phyloP scores from a whole-genome alignment of 2,888 invertebrate species.

The Harpalus rufipes region DNA sequence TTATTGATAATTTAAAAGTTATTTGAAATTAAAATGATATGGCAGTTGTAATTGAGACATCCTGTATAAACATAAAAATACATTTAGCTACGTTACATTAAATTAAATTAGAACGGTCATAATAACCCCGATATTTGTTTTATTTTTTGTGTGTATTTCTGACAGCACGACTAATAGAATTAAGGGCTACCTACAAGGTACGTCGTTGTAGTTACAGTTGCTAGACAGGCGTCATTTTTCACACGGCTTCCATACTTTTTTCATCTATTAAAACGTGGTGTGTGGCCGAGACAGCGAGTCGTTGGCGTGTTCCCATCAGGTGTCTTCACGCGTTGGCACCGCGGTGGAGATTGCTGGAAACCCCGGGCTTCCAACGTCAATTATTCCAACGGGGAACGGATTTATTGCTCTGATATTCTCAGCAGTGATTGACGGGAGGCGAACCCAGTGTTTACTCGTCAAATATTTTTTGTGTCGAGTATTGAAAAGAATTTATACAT shows the following conservation, averaged over 20 bases:
- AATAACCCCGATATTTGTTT: conserved; percentile 51
- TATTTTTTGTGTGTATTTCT: conserved; percentile 57
- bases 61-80: conserved; percentile 40
- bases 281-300: conserved; percentile 20
- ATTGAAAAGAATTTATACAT: conserved; percentile 1
- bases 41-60: too few species aligned
- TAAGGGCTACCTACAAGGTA: conserved; percentile 55
- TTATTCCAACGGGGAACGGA: conserved; percentile 29
- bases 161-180: conserved; percentile 59
- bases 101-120: conserved; percentile 51
- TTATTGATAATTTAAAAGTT: too few species aligned
- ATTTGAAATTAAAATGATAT: too few species aligned
- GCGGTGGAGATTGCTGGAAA: conserved; percentile 23
- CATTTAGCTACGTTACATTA: conserved; percentile 26
- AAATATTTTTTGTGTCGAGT: conserved; percentile 8
- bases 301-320: conserved; percentile 35
- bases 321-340: conserved; percentile 49
- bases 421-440: conserved; percentile 19
- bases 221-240: conserved; percentile 64
- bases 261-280: conserved; percentile 55
- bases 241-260: conserved; percentile 54
- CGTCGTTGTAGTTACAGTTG: conserved; percentile 50
- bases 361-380: conserved; percentile 36
- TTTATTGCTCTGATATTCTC: conserved; percentile 36
- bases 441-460: conserved; percentile 11